Evolutionary conservation across 2,888 invertebrate species (phyloP), one percentile per base, ranked within the genome.

Genomic region (Eutolmus rufibarbis): DNA sequence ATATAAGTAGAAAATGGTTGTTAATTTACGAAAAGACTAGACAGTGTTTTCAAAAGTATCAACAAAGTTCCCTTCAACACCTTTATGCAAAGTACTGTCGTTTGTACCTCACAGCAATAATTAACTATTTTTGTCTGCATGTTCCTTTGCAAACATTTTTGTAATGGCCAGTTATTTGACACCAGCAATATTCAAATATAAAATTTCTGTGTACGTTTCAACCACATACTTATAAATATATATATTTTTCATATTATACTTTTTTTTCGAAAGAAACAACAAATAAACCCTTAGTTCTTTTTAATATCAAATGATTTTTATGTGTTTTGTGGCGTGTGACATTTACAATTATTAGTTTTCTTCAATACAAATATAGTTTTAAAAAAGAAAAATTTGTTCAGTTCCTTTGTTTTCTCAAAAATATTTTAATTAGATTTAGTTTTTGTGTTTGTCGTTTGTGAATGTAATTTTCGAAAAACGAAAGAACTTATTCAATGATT

Each of bases 401-500:
- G 57, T 66, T 84, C 19, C 12, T 84, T 84, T 4, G 16, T 40
- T 79, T 23, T 79, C 51, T 66, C 40, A 37, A 66, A 40, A 40
- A 19, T 84, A 37, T 66, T 84, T 84, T 84, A 16, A 51, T 51
- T 84, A 66, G 37, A 23, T 66, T 66, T 66, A 28, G 43, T 66
- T 84, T 51, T 40, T 84, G 84, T 84, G 84, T 84, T 84, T 84
- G 84, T 84, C 74, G 84, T 84, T 90, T 91, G 90, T 90, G 89
- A 91, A 91, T 89, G 90, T 92, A 81, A 28, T 81, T 81, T 81
- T 81, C 34, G 23, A 81, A 81, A 43, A 78, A 78, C 91, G 92
- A 92, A 91, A 91, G 91, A 90, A 91, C 91, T 92, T 91, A 91
- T 90, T 91, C 90, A 51, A 90, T 89, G 57, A 57, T 88, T 88